Conservation (phyloP, 30 jellyfish, hydroid and myxozoan genomes). For the Pseudorhiza aurosa region DNA sequence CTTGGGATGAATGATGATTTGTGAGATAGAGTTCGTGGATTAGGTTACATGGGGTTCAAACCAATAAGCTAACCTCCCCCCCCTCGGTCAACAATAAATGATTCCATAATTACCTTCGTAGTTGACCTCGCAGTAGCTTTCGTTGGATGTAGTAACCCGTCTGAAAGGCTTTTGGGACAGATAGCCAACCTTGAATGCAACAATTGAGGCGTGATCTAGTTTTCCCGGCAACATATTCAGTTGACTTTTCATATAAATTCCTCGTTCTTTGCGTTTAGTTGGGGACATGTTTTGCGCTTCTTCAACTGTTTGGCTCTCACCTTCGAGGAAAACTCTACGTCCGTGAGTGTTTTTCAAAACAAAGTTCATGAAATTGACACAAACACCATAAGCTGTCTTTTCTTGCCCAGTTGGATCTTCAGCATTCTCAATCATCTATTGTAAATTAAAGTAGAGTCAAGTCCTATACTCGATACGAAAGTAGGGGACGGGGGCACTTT, state of each 20-base stretch:
- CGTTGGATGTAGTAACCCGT: neutral
- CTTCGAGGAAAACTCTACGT: conserved; percentile 67
- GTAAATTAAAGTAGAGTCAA: no score
- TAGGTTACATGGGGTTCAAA: no score
- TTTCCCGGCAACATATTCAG: conserved; percentile 78
- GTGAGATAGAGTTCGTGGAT: no score
- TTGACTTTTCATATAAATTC: conserved; percentile 29
- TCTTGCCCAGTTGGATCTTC: conserved; percentile 58
- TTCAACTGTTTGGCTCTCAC: conserved; percentile 25
- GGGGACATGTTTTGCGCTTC: conserved; percentile 42
- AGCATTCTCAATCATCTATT: conserved; percentile 45
- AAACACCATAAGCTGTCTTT: conserved; percentile 67
- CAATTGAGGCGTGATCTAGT: conserved; percentile 92
- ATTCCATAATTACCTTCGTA: conserved; percentile 37
- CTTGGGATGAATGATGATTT: no score
- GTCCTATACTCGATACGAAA: no score
- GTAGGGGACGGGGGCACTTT: no score
- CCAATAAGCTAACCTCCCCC: no score
- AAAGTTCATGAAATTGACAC: conserved; percentile 78
- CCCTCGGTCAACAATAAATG: no score
- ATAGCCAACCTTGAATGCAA: conserved; percentile 78
- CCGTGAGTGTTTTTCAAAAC: conserved; percentile 63
- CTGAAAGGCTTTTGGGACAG: conserved; percentile 30
- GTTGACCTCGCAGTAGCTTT: neutral
- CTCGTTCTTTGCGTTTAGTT: conserved; percentile 59